These are phyloP conservation scores for Scomber japonicus DNA, from an alignment of 2,113 vertebrate genomes.

Conservation along the genomic window DNA sequence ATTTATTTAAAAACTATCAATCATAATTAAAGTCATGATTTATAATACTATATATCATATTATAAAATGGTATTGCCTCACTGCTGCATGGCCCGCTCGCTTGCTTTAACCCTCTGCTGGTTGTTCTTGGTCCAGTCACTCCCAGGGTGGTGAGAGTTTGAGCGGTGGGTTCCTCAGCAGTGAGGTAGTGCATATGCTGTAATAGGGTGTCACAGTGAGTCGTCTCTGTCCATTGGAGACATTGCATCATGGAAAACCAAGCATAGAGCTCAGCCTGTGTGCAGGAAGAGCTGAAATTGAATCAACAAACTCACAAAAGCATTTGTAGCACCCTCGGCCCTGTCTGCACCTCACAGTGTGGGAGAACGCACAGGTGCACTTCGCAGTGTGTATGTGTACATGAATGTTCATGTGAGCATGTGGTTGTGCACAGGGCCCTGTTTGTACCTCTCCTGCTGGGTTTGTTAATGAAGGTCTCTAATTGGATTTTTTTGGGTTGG, in stretches of 20 bases:
- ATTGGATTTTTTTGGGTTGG: slow-evolving; percentile 78
- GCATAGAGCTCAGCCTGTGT: slow-evolving; percentile 50
- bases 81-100: too few species aligned
- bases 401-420: slow-evolving; percentile 19
- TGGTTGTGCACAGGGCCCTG: slow-evolving; percentile 29
- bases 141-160: slow-evolving; percentile 36
- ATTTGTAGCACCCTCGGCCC: slow-evolving; percentile 2
- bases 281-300: slow-evolving; percentile 18
- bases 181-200: slow-evolving; percentile 69
- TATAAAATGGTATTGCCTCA: too few species aligned
- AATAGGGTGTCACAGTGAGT: slow-evolving; percentile 66
- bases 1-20: too few species aligned
- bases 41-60: too few species aligned
- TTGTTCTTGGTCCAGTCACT: neutral
- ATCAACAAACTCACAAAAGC: slow-evolving; percentile 44
- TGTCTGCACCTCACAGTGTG: slow-evolving; percentile 50
- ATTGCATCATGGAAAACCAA: slow-evolving; percentile 76
- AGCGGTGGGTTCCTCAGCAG: slow-evolving; percentile 47
- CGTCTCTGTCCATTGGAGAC: slow-evolving; percentile 62
- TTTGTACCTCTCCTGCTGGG: slow-evolving; percentile 72
- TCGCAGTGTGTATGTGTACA: slow-evolving; percentile 31
- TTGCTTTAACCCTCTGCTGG: neutral
- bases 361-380: slow-evolving; percentile 60
- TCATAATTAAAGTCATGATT: too few species aligned
- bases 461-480: slow-evolving; percentile 79